Base-by-base conservation (phyloP, 2,888 invertebrate species). In the Cerastoderma edule region DNA sequence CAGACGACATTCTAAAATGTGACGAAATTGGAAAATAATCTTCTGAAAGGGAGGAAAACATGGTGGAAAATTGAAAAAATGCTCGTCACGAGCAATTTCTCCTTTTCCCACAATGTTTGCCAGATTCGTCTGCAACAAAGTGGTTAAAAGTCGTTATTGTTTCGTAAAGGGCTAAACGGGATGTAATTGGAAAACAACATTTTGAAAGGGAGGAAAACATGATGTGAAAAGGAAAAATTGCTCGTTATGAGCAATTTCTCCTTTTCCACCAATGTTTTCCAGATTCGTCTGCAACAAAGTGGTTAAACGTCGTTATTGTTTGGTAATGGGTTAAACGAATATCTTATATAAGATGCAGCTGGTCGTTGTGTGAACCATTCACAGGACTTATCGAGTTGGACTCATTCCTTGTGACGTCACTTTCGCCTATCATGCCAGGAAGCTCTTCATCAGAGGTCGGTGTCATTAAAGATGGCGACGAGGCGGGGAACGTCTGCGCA, bases 361-460 rank as follows among this genome's bases (percentile, higher is more conserved):
- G 60, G 30, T 60, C 60, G n/a, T 13, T 60, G 2, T 60, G 33
- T 22, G 50, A 22, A 8, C 60, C 60, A 39, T 39, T 39, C 2
- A 39, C 13, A 6, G 60, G 60, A 13, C 39, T 24, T 19, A 60
- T 28, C 16, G 60, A 60, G n/a, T 35, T 60, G n/a, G 60, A 39
- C 16, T 39, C 16, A 33, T 39, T 39, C 8, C 27, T 32, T 19
- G n/a, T 2, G 39, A 60, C 60, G 39, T 35, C 60, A 39, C 24
- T 60, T 35, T 24, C 39, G 60, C 60, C 60, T 5, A 39, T 13
- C 60, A 60, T 60, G 3, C 60, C 60, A 28, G 60, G 60, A 6
- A 60, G 22, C 22, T 10, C 39, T 35, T 60, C 39, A 39, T 60
- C 27, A 8, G 32, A 13, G 39, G 39, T 3, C 22, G 57, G 19